Conservation (phyloP, 2,888 invertebrate species). For the Nomada fucata region DNA sequence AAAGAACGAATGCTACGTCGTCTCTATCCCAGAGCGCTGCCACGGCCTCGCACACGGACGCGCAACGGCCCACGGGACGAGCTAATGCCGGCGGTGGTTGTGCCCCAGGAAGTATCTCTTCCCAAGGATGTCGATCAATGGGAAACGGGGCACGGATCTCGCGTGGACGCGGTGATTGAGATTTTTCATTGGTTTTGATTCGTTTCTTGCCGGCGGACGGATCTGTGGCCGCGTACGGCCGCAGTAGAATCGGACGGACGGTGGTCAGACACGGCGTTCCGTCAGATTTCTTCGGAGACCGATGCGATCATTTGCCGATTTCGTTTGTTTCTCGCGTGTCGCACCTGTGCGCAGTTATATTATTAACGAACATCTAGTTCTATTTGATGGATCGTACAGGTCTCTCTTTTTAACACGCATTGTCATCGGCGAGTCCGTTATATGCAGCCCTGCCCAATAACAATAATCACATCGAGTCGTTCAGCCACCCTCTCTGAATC, state of each 20-base stretch:
- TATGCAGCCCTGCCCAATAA: background rate
- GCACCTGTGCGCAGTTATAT: no score
- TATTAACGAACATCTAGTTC: no score
- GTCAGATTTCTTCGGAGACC: background rate
- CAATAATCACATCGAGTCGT: background rate
- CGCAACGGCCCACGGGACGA: constrained; percentile 12
- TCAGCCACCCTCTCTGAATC: constrained; percentile 1
- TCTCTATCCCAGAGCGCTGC: constrained; percentile 73
- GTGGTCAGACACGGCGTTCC: background rate
- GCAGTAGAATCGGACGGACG: background rate
- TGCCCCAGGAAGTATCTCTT: constrained; percentile 4
- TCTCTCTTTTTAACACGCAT: no score
- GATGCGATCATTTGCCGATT: background rate
- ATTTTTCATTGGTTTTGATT: background rate
- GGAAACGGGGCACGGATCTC: background rate
- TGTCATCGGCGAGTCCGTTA: no score
- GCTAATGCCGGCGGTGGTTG: constrained; percentile 13
- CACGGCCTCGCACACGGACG: constrained; percentile 31
- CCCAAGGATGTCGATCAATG: background rate
- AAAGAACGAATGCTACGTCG: constrained; percentile 82
- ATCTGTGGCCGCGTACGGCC: no score
- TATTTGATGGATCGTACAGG: no score
- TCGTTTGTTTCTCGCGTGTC: no score
- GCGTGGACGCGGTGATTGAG: background rate
- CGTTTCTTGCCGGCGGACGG: background rate